Evolutionary conservation across 2,797 vertebrate species (phyloP), one percentile per base, ranked within the genome.

Genomic region (Arnoldichthys spilopterus): DNA sequence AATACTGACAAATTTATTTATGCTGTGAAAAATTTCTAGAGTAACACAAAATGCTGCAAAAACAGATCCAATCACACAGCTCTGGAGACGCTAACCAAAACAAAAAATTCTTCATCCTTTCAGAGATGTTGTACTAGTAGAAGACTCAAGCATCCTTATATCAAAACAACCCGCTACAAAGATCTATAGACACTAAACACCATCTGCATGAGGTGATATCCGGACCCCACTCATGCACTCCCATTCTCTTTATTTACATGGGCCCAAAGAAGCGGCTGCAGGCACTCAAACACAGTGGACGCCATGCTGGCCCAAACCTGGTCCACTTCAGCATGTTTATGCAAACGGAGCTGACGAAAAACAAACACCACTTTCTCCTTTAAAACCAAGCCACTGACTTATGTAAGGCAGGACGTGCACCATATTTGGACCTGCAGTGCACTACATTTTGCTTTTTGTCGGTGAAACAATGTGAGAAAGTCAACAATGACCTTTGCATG

Each of bases 171-270:
- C 43, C 32, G 28, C 15, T 56, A 49, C 69, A 6, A 24, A 75
- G 45, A 54, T 64, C 62, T 51, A 69, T 47, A 72, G 69, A 69
- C 56, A 45, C 49, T 47, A 73, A 77, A 67, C 70, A 77, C 56
- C 61, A 78, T 75, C 70, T 72, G 67, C 37, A 43, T 13, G 43
- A 78, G 74, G 81, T 45, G 68, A 82, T 74, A 32, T 83, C 69
- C 63, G 76, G 64, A 81, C 79, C 63, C 43, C 63, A 74, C 73
- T 76, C 64, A 73, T 68, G 26, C 54, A 69, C 63, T 62, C 43
- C 22, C 15, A 53, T 12, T 28, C 56, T 66, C 73, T 77, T 74
- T 86, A 84, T 86, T 86, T 84, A 86, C 72, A 79, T 40, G 40
- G 78, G 43, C 34, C 74, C 16, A 12, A 51, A 76, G 61, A 58